A percentile compares a stretch with the other conserved stretches of the same genome.
Evolutionary conservation across 2,113 vertebrate species (phyloP).

Genomic region (Centrocercus urophasianus): DNA sequence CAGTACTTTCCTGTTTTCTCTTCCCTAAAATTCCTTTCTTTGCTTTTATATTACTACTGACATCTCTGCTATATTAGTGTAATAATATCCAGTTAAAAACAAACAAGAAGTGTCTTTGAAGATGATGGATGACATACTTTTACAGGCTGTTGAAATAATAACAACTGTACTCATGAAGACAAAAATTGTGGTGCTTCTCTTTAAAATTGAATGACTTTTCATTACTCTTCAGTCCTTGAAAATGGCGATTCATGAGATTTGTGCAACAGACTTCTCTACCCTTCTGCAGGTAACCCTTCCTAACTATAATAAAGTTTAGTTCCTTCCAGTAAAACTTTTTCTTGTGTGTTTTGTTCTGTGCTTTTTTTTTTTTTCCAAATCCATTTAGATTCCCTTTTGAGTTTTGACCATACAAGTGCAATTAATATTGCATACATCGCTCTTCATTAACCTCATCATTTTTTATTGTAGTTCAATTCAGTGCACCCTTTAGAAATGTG

Average conservation of each 20-base stretch:
- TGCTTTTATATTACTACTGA: neutral
- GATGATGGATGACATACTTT: neutral
- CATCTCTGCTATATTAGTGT: neutral
- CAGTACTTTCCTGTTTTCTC: neutral
- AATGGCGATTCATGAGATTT: neutral
- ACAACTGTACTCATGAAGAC: neutral
- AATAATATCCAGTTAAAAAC: neutral
- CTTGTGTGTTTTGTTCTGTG: neutral
- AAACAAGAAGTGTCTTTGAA: neutral
- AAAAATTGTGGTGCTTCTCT: neutral
- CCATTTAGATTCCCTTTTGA: neutral
- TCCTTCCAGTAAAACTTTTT: neutral
- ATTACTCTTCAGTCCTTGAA: neutral
- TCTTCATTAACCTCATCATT: rapidly evolving
- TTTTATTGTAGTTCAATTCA: neutral
- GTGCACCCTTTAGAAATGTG: neutral
- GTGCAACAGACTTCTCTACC: neutral
- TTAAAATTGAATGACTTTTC: neutral
- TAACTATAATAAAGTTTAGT: neutral
- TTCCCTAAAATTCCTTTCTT: neutral
- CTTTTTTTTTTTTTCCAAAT: neutral
- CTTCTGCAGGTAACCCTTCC: neutral
- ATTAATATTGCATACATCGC: neutral
- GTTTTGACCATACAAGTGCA: neutral
- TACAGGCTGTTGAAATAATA: neutral